Percentiles rank a stretch among this genome's conserved stretches.
phyloP scores from a whole-genome alignment of 2,113 vertebrate species.

The Gila orcuttii region DNA sequence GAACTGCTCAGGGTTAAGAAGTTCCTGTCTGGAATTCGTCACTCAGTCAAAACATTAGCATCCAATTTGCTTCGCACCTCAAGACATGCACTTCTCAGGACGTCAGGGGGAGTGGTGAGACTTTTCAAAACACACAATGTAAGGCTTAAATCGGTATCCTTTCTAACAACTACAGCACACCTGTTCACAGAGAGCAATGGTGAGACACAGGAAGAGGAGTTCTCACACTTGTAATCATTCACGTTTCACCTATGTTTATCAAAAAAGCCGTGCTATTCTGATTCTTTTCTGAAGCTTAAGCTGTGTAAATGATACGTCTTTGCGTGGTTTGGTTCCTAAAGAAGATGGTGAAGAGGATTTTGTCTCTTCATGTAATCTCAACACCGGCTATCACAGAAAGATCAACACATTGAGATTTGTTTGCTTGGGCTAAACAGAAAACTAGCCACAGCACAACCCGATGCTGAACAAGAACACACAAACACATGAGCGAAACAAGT shows the following conservation, averaged over 20 bases:
- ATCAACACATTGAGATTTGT: conserved; percentile 78
- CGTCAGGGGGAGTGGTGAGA: conserved; percentile 3
- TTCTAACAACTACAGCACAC: conserved; percentile 54
- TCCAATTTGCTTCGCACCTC: conserved; percentile 13
- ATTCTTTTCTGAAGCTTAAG: conserved; percentile 24
- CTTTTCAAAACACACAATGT: conserved; percentile 40
- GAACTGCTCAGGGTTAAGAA: conserved; percentile 36
- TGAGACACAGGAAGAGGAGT: conserved; percentile 13
- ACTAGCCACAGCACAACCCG: conserved; percentile 75
- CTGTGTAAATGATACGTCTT: conserved; percentile 36
- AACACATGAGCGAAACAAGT: conserved; percentile 81
- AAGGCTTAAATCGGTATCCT: conserved; percentile 39
- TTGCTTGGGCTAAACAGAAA: conserved; percentile 76
- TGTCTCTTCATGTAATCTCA: conserved; percentile 68
- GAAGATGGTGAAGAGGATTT: conserved; percentile 32
- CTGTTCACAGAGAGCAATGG: conserved; percentile 31
- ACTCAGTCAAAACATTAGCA: conserved; percentile 57
- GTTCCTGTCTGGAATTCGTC: conserved; percentile 53
- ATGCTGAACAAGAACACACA: conserved; percentile 71
- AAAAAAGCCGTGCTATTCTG: background rate
- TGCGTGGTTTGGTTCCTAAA: conserved; percentile 18
- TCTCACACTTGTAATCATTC: conserved; percentile 33
- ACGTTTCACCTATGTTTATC: background rate
- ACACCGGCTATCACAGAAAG: conserved; percentile 64
- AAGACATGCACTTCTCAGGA: conserved; percentile 30